phyloP scores from a whole-genome alignment of 2,888 invertebrate species.

The Isotomurus palustris region DNA sequence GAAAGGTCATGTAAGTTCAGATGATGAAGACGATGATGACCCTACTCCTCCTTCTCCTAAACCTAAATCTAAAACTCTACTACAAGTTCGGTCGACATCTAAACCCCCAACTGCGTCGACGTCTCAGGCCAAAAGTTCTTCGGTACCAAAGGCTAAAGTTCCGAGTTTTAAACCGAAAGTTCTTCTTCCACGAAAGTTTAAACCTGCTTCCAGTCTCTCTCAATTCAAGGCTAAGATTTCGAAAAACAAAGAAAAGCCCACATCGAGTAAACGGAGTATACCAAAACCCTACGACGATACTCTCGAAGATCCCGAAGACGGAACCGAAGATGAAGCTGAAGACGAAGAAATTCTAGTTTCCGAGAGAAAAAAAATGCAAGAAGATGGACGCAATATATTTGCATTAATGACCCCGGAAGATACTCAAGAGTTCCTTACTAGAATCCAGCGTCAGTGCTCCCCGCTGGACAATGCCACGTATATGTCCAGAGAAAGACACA shows the following conservation, averaged over 20 bases:
- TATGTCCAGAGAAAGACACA: background rate
- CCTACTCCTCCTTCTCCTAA: background rate
- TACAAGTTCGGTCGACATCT: background rate
- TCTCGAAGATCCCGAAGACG: no score
- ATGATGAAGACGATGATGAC: conserved; percentile 8
- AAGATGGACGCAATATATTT: conserved; percentile 12
- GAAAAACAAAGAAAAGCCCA: background rate
- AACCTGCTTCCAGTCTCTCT: background rate
- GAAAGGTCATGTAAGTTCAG: background rate
- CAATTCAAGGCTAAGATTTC: background rate
- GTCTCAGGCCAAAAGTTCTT: background rate
- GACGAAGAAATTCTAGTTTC: conserved; percentile 1
- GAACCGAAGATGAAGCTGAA: background rate
- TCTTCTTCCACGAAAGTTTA: background rate
- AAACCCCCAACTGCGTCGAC: background rate
- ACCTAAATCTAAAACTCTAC: background rate
- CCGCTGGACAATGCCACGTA: conserved; percentile 14
- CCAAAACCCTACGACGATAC: no score
- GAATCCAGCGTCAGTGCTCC: conserved; percentile 21
- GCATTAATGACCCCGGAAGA: conserved; percentile 20
- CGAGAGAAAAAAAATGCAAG: no score
- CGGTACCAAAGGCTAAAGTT: background rate
- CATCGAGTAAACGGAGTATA: background rate
- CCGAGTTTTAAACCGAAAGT: background rate
- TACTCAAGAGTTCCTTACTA: conserved; percentile 13